phyloP scores from a whole-genome alignment of 1,140 invertebrate species.

The Zophobas morio region DNA sequence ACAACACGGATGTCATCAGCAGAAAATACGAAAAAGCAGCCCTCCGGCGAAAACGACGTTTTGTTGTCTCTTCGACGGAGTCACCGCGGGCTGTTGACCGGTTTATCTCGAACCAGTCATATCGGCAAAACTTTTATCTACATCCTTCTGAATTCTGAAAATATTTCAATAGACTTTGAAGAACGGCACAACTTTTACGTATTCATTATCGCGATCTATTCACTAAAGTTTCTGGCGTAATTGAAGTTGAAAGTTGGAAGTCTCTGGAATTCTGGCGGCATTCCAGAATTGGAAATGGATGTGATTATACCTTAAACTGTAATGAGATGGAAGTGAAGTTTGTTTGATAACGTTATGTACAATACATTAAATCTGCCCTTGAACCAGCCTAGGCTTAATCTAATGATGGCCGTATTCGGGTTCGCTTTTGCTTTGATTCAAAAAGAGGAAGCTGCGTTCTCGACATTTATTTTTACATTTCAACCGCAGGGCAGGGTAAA shows the following conservation, averaged over 20 bases:
- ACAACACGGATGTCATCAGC: no score
- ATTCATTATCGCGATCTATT: constrained; percentile 1
- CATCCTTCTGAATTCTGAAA: background rate
- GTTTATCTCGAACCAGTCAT: background rate
- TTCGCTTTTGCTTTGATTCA: background rate
- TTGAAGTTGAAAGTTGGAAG: constrained; percentile 19
- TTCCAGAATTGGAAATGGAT: constrained; percentile 34
- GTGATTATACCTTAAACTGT: constrained; percentile 32
- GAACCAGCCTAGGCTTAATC: background rate
- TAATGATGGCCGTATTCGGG: background rate
- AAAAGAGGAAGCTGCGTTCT: background rate
- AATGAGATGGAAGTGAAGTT: constrained; percentile 29
- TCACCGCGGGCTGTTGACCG: background rate
- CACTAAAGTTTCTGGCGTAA: constrained; percentile 24
- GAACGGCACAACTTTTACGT: background rate
- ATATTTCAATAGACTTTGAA: background rate
- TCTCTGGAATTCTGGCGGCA: constrained; percentile 40
- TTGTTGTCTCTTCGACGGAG: background rate
- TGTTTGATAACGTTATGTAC: constrained; percentile 28
- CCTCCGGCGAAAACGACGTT: no score
- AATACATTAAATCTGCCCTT: constrained; percentile 35
- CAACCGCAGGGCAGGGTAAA: background rate
- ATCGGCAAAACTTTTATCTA: background rate
- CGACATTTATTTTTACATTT: constrained; percentile 23
- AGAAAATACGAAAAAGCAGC: no score